phyloP scores from a whole-genome alignment of 2,797 vertebrate species.

The Poecile montanus region DNA sequence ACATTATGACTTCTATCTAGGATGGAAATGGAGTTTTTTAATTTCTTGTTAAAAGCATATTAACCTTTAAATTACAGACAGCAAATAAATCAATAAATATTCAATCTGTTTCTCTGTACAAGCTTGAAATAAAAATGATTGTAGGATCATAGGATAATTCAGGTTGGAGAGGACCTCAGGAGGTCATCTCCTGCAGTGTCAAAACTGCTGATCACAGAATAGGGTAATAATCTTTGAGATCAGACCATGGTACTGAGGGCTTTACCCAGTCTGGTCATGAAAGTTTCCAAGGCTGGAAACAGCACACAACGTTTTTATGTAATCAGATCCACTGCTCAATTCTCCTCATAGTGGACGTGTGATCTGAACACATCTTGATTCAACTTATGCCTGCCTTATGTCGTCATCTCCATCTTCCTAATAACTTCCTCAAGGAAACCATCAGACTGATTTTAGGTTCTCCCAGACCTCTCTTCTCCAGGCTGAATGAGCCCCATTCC shows the following conservation, averaged over 20 bases:
- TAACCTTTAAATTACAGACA: background rate
- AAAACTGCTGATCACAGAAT: background rate
- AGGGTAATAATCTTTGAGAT: background rate
- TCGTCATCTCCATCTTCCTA: background rate
- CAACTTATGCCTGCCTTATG: background rate
- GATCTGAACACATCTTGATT: background rate
- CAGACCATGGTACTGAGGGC: background rate
- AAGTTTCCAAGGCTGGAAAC: background rate
- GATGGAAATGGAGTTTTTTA: background rate
- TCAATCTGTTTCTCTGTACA: background rate
- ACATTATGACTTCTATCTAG: background rate
- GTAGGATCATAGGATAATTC: background rate
- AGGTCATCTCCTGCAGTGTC: background rate
- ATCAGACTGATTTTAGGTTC: background rate
- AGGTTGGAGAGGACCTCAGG: background rate
- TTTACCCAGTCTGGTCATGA: background rate
- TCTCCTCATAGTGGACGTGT: background rate
- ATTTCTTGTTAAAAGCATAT: background rate
- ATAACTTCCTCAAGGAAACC: background rate
- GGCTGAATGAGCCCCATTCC: background rate
- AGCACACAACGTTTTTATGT: background rate
- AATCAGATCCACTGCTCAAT: background rate
- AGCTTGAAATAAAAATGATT: background rate
- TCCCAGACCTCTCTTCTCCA: background rate
- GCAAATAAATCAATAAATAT: conserved; percentile 2